Evolutionary conservation across 2,888 invertebrate species (phyloP), one percentile per base, ranked within the genome.

Genomic region (Dromius quadrimaculatus): DNA sequence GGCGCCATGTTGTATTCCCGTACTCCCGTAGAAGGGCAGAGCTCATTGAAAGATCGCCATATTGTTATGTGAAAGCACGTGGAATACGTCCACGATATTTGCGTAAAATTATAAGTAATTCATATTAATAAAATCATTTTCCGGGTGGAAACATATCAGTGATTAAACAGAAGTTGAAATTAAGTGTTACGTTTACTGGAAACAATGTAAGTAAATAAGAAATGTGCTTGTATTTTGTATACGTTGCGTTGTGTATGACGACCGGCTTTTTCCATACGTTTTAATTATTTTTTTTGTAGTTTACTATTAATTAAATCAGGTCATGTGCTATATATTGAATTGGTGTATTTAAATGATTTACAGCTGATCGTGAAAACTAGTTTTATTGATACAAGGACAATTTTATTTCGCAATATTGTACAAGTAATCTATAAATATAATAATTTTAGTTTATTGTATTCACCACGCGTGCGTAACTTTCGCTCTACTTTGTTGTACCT

Each of bases 11-110:
- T n/a, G n/a, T n/a, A n/a, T 32, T 43, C 43, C 32, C 19, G 57
- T 68, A n/a, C n/a, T 57, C 45, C 68, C 68, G 59, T 68, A 68
- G 59, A 68, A 59, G 68, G 68, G 34, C 68, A 59, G 68, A 59
- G 68, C 19, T 45, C 59, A 66, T 57, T 54, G 28, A 59, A 71
- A 63, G 73, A 75, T 76, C 85, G 89, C 89, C 89, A 89, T 89
- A 85, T 89, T 89, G 88, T 84, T 85, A 85, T 84, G 83, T 86
- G 85, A 85, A 86, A 87, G 88, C 88, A 88, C 89, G 89, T 89
- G 89, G 88, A 88, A 80, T 79, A 73, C 75, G 72, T 70, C 74
- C 32, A 19, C 41, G 43, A 57, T 68, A 32, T 68, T 68, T 68
- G 43, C 8, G 8, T 23, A 19, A 41, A 59, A 59, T 41, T 68